Percentiles rank a stretch among this genome's conserved stretches.
Evolutionary conservation across 2,113 vertebrate genomes (phyloP).

Genomic region (Speoplatyrhinus poulsoni): DNA sequence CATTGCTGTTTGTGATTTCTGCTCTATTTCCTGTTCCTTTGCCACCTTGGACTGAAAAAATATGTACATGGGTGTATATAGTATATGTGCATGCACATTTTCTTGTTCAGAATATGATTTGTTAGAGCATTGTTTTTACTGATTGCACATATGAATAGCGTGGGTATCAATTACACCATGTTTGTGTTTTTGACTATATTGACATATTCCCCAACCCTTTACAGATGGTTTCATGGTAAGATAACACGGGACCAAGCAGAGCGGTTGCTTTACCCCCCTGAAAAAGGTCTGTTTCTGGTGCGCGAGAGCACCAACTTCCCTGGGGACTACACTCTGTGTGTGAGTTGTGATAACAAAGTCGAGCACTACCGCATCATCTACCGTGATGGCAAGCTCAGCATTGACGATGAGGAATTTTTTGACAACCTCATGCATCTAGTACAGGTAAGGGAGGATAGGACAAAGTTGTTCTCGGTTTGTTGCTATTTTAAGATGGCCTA

Average conservation of each 20-base stretch:
- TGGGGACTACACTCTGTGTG: constrained; percentile 95
- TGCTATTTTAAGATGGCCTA: constrained; percentile 3
- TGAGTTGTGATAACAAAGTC: constrained; percentile 95
- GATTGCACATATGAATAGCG: neutral
- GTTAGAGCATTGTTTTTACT: neutral
- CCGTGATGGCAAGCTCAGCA: constrained; percentile 89
- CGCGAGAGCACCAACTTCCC: constrained; percentile 98
- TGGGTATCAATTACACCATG: neutral
- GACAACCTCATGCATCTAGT: constrained; percentile 98
- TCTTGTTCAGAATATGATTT: neutral
- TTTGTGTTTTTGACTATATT: neutral
- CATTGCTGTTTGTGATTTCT: constrained; percentile 38
- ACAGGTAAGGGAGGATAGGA: constrained; percentile 80
- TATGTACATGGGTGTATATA: constrained; percentile 11
- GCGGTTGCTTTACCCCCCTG: constrained; percentile 83
- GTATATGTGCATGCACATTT: neutral
- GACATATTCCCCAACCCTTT: neutral
- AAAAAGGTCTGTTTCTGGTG: constrained; percentile 92
- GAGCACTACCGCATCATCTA: constrained; percentile 98
- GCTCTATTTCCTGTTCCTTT: constrained; percentile 58
- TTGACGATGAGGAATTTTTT: constrained; percentile 92
- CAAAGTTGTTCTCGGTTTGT: neutral
- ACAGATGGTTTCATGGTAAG: constrained; percentile 98
- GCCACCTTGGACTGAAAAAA: constrained; percentile 40
- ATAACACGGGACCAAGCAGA: constrained; percentile 94